A percentile compares a stretch with the other conserved stretches of the same genome.
These are phyloP conservation scores for Taphrorychus bicolor DNA, from an alignment of 2,888 invertebrate species.

Conservation along the genomic window DNA sequence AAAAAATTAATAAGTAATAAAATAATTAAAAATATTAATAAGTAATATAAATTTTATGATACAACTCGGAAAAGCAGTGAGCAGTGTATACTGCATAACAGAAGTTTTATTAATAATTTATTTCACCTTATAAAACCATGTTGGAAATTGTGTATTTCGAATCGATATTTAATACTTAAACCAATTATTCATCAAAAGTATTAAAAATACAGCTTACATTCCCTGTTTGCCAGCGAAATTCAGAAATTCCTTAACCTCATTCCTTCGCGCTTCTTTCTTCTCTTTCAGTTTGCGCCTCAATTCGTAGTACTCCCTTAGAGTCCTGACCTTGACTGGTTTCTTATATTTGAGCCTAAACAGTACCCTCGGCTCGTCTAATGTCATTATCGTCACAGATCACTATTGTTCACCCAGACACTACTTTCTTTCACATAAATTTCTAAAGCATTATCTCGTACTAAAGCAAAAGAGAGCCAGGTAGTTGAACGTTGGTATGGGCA, in stretches of 20 bases:
- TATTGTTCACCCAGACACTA: conserved; percentile 4
- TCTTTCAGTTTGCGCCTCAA: conserved; percentile 19
- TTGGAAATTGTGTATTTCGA: too few species aligned
- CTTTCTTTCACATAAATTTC: background rate
- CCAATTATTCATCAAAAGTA: too few species aligned
- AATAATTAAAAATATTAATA: too few species aligned
- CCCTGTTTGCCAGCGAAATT: background rate
- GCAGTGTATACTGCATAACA: too few species aligned
- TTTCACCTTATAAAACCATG: too few species aligned
- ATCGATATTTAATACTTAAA: too few species aligned
- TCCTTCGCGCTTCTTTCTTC: background rate
- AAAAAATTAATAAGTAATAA: too few species aligned
- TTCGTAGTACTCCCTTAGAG: conserved; percentile 45
- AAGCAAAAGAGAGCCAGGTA: background rate
- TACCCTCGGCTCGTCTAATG: conserved; percentile 21
- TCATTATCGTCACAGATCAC: conserved; percentile 32
- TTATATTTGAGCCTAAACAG: conserved; percentile 45
- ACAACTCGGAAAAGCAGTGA: too few species aligned
- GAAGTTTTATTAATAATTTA: too few species aligned
- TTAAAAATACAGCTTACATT: background rate
- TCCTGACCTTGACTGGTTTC: conserved; percentile 45
- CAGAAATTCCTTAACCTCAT: background rate
- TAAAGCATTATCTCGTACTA: background rate
- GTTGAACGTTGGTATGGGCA: background rate
- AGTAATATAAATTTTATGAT: too few species aligned